A percentile compares a stretch with the other conserved stretches of the same genome.
Conservation (phyloP, 2,113 vertebrate genomes). For the Cebus imitator region DNA sequence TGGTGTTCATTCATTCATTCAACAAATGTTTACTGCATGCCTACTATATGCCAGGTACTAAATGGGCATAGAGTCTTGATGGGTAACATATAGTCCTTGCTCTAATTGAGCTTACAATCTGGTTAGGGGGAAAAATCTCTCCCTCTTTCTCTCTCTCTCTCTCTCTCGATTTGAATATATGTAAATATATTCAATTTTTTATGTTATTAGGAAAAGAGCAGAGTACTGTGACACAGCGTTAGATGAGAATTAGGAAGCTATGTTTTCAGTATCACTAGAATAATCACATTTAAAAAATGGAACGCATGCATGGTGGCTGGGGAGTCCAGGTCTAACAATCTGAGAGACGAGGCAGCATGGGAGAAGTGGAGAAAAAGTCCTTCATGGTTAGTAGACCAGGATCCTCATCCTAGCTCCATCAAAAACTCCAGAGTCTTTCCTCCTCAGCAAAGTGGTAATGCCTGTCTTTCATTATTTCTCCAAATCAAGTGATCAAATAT, state of each 20-base stretch:
- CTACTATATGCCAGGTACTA: not conserved
- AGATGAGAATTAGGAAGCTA: not conserved
- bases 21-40: not conserved
- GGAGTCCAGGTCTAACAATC: not conserved
- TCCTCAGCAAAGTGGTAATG: not conserved
- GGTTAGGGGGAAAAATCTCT: not conserved
- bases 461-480: not conserved
- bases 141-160: too few relatives aligned
- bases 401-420: not conserved
- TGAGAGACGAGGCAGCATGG: not conserved
- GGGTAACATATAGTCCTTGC: not conserved
- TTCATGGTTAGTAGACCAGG: not conserved
- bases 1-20: not conserved
- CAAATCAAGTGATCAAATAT: slow-evolving; percentile 10
- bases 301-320: not conserved
- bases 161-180: not conserved
- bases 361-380: not conserved
- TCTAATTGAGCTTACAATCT: not conserved
- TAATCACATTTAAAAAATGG: not conserved
- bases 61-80: too few relatives aligned
- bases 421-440: not conserved
- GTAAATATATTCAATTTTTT: not conserved
- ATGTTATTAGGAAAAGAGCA: not conserved
- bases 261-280: not conserved
- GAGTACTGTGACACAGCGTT: not conserved